phyloP scores from a whole-genome alignment of 2,797 vertebrate species.

The Lerista edwardsae region DNA sequence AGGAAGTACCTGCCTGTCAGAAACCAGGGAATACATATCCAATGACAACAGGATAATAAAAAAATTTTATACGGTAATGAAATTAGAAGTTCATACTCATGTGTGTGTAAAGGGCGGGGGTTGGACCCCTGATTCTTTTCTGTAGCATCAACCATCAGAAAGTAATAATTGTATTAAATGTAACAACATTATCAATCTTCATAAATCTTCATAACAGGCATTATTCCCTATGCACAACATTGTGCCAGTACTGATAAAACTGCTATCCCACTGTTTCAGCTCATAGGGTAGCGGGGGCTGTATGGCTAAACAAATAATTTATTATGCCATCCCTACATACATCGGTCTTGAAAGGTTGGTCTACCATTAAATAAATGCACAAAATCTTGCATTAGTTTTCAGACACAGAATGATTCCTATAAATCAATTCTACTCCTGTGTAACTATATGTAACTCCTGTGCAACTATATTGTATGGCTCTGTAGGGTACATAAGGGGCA shows the following conservation, averaged over 20 bases:
- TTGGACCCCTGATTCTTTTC: neutral
- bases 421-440: neutral
- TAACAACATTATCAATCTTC: neutral
- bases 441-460: too few relatives aligned
- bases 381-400: neutral
- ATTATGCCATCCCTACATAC: neutral
- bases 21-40: conserved; percentile 10
- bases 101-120: neutral
- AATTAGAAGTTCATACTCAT: neutral
- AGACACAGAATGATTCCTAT: neutral
- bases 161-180: neutral
- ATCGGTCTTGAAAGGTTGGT: neutral
- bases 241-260: neutral
- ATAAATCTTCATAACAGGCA: neutral
- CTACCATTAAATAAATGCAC: neutral
- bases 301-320: neutral
- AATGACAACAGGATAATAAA: neutral
- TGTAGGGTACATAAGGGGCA: neutral
- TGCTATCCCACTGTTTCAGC: neutral
- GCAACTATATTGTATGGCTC: neutral
- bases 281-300: neutral
- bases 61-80: too few relatives aligned
- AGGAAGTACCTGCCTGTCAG: rapidly evolving
- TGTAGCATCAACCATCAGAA: neutral
- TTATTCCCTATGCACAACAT: neutral